Evolutionary conservation across 2,113 vertebrate genomes (phyloP), one percentile per base, ranked within the genome.

Genomic region (Serilophus lunatus): DNA sequence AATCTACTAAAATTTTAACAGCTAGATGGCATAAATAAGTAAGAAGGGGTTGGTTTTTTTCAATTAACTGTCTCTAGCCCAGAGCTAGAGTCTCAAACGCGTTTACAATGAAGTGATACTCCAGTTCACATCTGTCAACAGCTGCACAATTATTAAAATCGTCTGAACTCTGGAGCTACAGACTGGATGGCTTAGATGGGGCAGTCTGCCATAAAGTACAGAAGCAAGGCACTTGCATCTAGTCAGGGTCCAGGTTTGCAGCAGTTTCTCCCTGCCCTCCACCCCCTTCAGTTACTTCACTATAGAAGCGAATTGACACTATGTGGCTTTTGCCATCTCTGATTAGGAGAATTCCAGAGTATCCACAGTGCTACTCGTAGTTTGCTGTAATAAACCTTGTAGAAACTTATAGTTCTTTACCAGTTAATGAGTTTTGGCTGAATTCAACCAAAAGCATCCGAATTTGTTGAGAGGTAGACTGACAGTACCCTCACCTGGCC

Each of bases 91-190:
- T 36, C 74, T 82, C 89, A 93, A 76, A 78, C 82, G 90, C 92
- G 97, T 97, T 94, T 93, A 94, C 93, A 87, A 81, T 86, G 82
- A 78, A 70, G 71, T 3, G 0, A 61, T 57, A 84, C 92, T 95
- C 95, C 97, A 97, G 60, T 64, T 83, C 89, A 95, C 96, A 96
- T 97, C 97, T 97, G 97, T 96, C 97, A 96, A 93, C 33, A 92
- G 59, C 91, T 90, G 79, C 61, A 60, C 88, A 94, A 94, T 97
- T 91, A 97, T 75, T 92, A 90, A 94, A 95, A 88, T 83, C 33
- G 22, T 93, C 96, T 85, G 68, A 93, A 82, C 84, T 91, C 64
- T 66, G 81, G 42, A 71, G 86, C 87, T 84, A 18, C 42, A 72
- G 69, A 42, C 49, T 57, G 69, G 44, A 77, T 72, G 85, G 57